Percentiles rank a stretch among this genome's conserved stretches.
These are phyloP conservation scores for Gymnogyps californianus DNA, from an alignment of 2,113 vertebrate genomes.

Conservation along the genomic window DNA sequence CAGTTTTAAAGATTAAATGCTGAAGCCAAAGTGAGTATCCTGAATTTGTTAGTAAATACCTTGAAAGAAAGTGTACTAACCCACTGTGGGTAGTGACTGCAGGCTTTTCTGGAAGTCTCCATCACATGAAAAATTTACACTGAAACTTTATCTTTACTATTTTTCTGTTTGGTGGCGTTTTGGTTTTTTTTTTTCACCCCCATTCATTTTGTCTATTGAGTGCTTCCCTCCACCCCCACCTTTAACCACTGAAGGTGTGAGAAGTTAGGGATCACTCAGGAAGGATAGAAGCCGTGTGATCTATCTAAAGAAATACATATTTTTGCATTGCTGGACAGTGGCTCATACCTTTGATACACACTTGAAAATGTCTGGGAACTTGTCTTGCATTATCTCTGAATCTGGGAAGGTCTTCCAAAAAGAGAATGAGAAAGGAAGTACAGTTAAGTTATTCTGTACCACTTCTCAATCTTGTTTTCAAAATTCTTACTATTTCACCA, in stretches of 20 bases:
- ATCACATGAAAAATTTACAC: neutral
- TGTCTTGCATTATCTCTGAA: neutral
- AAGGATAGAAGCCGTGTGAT: neutral
- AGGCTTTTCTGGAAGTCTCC: neutral
- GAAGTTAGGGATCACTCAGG: accelerated
- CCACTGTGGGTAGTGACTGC: neutral
- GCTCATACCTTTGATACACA: neutral
- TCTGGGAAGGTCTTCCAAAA: neutral
- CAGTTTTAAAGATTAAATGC: neutral
- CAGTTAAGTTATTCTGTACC: neutral
- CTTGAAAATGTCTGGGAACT: neutral
- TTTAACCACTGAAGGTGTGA: neutral
- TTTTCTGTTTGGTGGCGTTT: neutral
- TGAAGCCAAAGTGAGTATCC: neutral
- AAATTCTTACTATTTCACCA: neutral
- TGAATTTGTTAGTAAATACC: neutral
- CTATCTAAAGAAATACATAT: accelerated
- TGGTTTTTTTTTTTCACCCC: neutral
- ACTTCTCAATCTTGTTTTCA: neutral
- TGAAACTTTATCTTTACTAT: neutral
- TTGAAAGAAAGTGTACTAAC: neutral
- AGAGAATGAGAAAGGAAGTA: neutral
- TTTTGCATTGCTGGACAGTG: neutral
- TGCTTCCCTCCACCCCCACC: neutral
- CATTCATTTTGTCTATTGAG: neutral